Conservation (phyloP, 2,888 invertebrate species). For the Diarsia mendica region DNA sequence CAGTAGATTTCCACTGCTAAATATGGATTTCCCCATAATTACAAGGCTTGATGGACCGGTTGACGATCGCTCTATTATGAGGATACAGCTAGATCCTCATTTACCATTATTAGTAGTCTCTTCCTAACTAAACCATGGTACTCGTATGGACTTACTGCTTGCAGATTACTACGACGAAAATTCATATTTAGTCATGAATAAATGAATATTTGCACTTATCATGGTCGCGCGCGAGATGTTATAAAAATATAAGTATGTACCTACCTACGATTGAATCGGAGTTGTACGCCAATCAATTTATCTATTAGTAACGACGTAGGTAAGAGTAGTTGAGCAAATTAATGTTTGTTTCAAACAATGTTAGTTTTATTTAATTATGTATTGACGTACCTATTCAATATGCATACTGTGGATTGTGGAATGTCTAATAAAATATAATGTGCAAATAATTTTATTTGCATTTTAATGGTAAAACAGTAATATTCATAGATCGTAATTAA, state of each 20-base stretch:
- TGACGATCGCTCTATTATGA: constrained; percentile 18
- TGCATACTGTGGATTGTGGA: constrained; percentile 14
- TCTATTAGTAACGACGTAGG: constrained; percentile 19
- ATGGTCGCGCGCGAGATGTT: constrained; percentile 35
- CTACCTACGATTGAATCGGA: constrained; percentile 9
- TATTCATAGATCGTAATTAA: constrained; percentile 26
- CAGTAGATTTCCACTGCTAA: constrained; percentile 32
- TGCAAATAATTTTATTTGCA: constrained; percentile 43
- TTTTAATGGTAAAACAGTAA: constrained; percentile 11
- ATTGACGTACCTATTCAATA: constrained; percentile 28
- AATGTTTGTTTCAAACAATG: constrained; percentile 33
- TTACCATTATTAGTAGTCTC: constrained; percentile 9
- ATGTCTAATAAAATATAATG: constrained; percentile 5
- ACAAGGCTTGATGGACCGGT: constrained; percentile 16
- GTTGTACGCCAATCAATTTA: constrained; percentile 22
- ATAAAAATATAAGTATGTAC: constrained; percentile 17
- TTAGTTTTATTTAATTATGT: constrained; percentile 13
- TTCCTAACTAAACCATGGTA: background rate
- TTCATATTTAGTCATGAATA: background rate
- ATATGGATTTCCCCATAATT: constrained; percentile 44
- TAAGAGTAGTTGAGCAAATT: constrained; percentile 5
- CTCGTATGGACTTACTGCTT: background rate
- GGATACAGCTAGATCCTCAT: constrained; percentile 10
- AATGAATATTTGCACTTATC: background rate
- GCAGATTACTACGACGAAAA: background rate